Percentiles rank a stretch among this genome's conserved stretches.
These are phyloP conservation scores for Salpingus planirostris DNA, from an alignment of 2,888 invertebrate species.

Conservation along the genomic window DNA sequence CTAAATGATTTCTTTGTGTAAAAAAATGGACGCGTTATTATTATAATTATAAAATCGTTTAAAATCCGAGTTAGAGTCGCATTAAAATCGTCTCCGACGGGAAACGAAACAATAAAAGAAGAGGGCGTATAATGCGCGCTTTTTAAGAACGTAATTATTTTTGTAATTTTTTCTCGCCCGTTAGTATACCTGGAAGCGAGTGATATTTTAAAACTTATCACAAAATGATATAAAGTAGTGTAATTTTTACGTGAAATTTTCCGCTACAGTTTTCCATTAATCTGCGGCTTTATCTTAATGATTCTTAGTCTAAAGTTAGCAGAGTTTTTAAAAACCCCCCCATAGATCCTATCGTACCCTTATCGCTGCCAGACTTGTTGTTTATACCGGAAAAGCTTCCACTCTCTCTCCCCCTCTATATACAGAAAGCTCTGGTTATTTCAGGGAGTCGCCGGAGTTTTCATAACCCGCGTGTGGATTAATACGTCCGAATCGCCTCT, in stretches of 20 bases:
- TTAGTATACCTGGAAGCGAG: conserved; percentile 37
- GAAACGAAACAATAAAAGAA: conserved; percentile 20
- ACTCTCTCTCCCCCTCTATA: too few relatives aligned
- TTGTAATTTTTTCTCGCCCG: conserved; percentile 29
- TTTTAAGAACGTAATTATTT: conserved; percentile 38
- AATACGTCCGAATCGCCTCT: too few relatives aligned
- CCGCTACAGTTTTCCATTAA: conserved; percentile 44
- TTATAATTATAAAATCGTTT: conserved; percentile 14
- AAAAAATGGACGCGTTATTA: conserved; percentile 10
- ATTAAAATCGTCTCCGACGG: conserved; percentile 13
- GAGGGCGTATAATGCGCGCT: conserved; percentile 16
- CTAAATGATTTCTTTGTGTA: conserved; percentile 6
- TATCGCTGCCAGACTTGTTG: conserved; percentile 31
- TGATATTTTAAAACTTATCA: conserved; percentile 43
- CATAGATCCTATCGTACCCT: conserved; percentile 26
- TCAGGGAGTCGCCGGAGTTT: too few relatives aligned
- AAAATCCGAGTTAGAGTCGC: conserved; percentile 10
- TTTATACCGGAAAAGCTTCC: conserved; percentile 21
- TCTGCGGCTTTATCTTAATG: conserved; percentile 43
- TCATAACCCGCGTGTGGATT: too few relatives aligned
- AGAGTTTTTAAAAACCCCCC: conserved; percentile 36
- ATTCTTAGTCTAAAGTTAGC: conserved; percentile 42
- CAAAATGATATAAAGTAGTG: conserved; percentile 41
- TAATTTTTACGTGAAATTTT: conserved; percentile 44
- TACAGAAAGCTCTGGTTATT: too few relatives aligned